Evolutionary conservation across 2,888 invertebrate species (phyloP), one percentile per base, ranked within the genome.

Genomic region (Drosophila subsilvestris): DNA sequence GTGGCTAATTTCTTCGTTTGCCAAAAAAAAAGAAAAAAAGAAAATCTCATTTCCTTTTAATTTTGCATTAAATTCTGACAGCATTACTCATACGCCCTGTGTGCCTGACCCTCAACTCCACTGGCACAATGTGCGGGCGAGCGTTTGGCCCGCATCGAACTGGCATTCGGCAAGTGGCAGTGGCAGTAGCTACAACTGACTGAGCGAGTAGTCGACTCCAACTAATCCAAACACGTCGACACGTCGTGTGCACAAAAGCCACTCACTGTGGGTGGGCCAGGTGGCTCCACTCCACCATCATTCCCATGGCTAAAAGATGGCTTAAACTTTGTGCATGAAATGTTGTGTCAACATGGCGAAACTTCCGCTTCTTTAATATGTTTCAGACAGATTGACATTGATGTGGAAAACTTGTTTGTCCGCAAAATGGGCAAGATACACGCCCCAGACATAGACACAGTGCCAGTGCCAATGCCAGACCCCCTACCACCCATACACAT

Each of bases 351-450:
- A 86, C 82, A 86, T 89, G 87, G 89, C 84, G 79, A 86, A 85
- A 89, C 85, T 88, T 88, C 85, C 88, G 88, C 80, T 85, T 72
- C 79, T 80, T 84, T 84, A 90, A 89, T 90, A 85, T 87, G 88
- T 84, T 89, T 86, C 83, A 74, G 90, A 90, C 90, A 90, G 86
- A 86, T 89, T 90, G 90, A 90, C 90, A 89, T 83, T 90, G 90
- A 90, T 88, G 90, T 82, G 77, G 77, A 80, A 86, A 88, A 88
- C 81, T 88, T 88, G 81, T 79, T 82, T 86, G 74, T 74, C 77
- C 76, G 78, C 80, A 84, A 76, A 75, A 77, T 72, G 85, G 82
- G 55, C 71, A 76, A 67, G 70, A 48, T 74, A 76, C 72, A 63
- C 61, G 37, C 37, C 37, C 37, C 37, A n/a, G 37, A 37, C 6